A percentile compares a stretch with the other conserved stretches of the same genome.
These are phyloP conservation scores for Kryphioiulus occultus DNA, from an alignment of 2,888 invertebrate genomes.

Conservation along the genomic window DNA sequence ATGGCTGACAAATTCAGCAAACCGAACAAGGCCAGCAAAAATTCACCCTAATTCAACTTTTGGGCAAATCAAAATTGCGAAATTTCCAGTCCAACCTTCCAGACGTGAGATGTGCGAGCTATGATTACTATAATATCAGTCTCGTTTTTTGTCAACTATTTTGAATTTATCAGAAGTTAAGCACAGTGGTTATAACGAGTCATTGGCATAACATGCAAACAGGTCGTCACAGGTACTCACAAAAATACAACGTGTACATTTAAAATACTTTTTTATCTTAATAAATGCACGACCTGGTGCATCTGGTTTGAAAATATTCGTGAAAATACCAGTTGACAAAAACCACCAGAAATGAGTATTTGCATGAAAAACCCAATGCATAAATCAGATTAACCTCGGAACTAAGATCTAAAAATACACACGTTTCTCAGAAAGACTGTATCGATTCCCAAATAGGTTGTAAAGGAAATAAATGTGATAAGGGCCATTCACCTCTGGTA, in stretches of 20 bases:
- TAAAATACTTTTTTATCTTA: not conserved
- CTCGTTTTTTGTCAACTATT: not conserved
- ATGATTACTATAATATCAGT: not conserved
- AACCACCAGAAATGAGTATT: not conserved
- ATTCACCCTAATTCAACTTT: not conserved
- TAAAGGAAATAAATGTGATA: not conserved
- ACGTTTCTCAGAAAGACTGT: not conserved
- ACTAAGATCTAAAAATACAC: not conserved
- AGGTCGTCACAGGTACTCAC: not conserved
- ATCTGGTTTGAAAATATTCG: not conserved
- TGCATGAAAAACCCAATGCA: not conserved
- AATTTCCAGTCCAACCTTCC: not conserved
- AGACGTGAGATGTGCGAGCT: not conserved
- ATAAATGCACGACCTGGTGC: not conserved
- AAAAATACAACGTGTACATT: not conserved
- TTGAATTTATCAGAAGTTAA: not conserved
- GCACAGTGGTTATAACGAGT: not conserved
- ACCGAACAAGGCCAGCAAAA: not conserved
- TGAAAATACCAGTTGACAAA: not conserved
- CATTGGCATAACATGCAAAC: conserved; percentile 12
- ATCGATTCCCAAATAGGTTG: not conserved
- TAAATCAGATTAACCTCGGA: not conserved
- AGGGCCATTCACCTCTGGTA: not conserved
- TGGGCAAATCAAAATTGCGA: not conserved
- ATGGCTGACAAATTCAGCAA: not conserved